Base-by-base conservation (phyloP, 2,113 vertebrate genomes). In the Ceuthmochares aereus region DNA sequence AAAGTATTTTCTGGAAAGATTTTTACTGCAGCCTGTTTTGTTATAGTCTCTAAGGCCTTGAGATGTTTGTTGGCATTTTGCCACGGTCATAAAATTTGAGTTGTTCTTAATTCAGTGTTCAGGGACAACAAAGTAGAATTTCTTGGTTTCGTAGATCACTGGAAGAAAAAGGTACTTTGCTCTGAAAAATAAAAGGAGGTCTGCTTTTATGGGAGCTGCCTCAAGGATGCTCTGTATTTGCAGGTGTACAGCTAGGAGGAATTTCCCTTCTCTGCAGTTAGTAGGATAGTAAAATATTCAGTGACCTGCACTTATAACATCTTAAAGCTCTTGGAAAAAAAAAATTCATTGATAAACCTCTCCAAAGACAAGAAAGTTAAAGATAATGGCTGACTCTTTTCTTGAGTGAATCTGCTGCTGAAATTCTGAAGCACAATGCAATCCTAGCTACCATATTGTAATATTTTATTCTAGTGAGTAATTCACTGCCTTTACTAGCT, bases 281-380 rank as follows among this genome's bases (percentile, higher is more conserved):
- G 40, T 26, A 89, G 19, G 66, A 63, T 56, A 88, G 34, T 63
- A 84, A 85, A 81, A 29, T 92, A 70, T 66, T 55, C 58, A 76
- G 30, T 87, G 60, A 73, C 59, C 40, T 88, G 5, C 52, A 75
- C 90, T 69, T 88, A 69, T 34, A 70, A 64, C 45, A 58, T 54
- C 51, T 79, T 69, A 90, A 84, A 82, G 47, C 21, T 63, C 12
- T 84, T 78, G 76, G 47, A 49, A 9, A 78, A 79, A 70, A 82
- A 76, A 42, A 6, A 55, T 77, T 25, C 37, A 84, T 42, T 94
- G 45, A 87, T 87, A 63, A 81, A 4, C 40, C 30, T 77, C 62
- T 93, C 96, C 73, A 95, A 96, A 94, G 80, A 36, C 49, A 82
- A 63, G 49, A 84, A 84, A 97, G 74, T 89, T 14, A 77, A 94